These are phyloP conservation scores for Bombus vancouverensis DNA, from an alignment of 1,140 invertebrate species.

Conservation along the genomic window DNA sequence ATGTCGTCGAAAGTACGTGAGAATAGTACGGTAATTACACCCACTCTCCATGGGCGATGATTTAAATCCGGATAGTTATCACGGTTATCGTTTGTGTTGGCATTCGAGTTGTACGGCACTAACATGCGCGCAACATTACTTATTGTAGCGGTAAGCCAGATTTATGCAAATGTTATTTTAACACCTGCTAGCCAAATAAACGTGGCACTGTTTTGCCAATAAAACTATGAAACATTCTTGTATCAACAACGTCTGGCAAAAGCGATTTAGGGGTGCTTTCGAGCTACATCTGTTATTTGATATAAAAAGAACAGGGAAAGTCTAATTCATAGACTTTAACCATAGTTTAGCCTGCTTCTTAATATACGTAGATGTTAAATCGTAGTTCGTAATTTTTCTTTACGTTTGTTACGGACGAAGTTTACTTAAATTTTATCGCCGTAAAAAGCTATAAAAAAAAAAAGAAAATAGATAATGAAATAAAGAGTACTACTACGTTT, in stretches of 20 bases:
- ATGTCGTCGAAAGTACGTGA: constrained; percentile 13
- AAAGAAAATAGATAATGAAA: too few relatives aligned
- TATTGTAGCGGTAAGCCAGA: constrained; percentile 34
- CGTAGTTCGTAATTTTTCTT: too few relatives aligned
- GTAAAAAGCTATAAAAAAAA: too few relatives aligned
- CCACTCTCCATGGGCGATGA: constrained; percentile 46
- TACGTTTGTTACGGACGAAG: too few relatives aligned
- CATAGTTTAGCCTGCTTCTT: too few relatives aligned
- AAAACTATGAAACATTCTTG: not conserved
- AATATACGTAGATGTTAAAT: too few relatives aligned
- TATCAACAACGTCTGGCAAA: not conserved
- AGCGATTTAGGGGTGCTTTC: not conserved
- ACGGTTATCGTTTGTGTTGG: constrained; percentile 50
- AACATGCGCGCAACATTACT: constrained; percentile 8
- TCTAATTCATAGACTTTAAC: too few relatives aligned
- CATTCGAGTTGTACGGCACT: not conserved
- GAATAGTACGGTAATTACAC: constrained; percentile 63
- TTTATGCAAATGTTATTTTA: constrained; percentile 6
- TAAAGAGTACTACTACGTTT: too few relatives aligned
- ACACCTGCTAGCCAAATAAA: not conserved
- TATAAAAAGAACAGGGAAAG: too few relatives aligned
- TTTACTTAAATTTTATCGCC: too few relatives aligned
- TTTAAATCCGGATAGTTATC: constrained; percentile 55
- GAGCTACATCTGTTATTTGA: too few relatives aligned
- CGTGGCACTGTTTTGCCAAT: not conserved